phyloP scores from a whole-genome alignment of 2,797 vertebrate species.

The Acanthurus tractus region DNA sequence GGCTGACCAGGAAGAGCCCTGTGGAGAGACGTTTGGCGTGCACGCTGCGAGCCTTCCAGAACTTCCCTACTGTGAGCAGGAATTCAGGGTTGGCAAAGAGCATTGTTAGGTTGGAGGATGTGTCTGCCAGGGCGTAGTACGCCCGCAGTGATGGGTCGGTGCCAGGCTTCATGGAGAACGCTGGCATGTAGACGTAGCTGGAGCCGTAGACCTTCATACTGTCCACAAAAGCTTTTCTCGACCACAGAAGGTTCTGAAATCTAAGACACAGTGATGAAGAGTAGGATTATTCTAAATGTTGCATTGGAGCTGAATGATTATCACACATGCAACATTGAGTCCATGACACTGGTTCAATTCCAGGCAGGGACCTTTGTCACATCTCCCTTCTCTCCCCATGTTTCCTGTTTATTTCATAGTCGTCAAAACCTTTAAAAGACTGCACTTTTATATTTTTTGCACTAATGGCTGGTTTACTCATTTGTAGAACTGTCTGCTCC shows the following conservation, averaged over 20 bases:
- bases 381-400: too few species aligned
- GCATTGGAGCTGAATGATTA: background rate
- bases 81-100: conserved; percentile 97
- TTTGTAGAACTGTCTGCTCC: background rate
- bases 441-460: background rate
- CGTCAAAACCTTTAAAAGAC: too few species aligned
- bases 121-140: conserved; percentile 90
- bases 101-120: conserved; percentile 91
- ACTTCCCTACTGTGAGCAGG: conserved; percentile 91
- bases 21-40: conserved; percentile 95
- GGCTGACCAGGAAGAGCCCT: conserved; percentile 94
- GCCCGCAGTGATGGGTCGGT: conserved; percentile 93
- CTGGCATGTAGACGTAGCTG: conserved; percentile 97
- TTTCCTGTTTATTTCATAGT: too few species aligned
- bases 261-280: conserved; percentile 70
- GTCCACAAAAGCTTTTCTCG: conserved; percentile 93
- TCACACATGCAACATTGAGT: too few species aligned
- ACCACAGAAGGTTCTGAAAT: conserved; percentile 96
- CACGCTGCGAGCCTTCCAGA: conserved; percentile 93
- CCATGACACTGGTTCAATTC: too few species aligned
- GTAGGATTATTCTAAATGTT: background rate
- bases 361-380: too few species aligned
- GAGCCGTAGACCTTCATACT: conserved; percentile 93
- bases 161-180: conserved; percentile 95
- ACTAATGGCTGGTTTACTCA: background rate